Evolutionary conservation across 2,888 invertebrate genomes (phyloP).

Genomic region (Drosophila sordidapex): DNA sequence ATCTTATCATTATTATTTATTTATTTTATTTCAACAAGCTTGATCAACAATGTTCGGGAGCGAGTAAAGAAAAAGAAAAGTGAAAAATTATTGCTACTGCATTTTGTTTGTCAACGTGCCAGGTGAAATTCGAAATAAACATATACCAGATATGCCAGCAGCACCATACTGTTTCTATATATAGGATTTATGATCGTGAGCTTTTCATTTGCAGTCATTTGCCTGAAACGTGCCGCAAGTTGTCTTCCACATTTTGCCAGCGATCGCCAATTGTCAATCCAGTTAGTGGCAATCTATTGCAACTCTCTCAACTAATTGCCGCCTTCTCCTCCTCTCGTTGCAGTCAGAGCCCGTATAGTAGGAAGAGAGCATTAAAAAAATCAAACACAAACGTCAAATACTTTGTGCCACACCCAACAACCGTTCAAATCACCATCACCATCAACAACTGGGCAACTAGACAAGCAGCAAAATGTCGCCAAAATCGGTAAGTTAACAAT

Average conservation of each 20-base stretch:
- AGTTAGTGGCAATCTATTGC: neutral
- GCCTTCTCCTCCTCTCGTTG: neutral
- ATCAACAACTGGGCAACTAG: conserved; percentile 46
- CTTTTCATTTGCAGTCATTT: neutral
- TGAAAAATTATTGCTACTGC: neutral
- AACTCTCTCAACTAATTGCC: neutral
- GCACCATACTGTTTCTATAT: neutral
- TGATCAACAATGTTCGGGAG: neutral
- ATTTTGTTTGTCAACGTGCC: conserved; percentile 11
- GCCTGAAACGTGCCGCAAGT: neutral
- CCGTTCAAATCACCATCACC: conserved; percentile 27
- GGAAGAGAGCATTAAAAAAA: conserved; percentile 5
- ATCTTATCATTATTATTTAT: neutral
- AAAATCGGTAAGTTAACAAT: conserved; percentile 87
- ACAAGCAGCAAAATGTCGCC: conserved; percentile 86
- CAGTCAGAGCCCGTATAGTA: neutral
- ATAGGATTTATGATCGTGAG: neutral
- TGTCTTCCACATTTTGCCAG: neutral
- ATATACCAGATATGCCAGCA: neutral
- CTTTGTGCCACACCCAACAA: conserved; percentile 34
- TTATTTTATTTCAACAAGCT: conserved; percentile 12
- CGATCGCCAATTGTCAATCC: conserved; percentile 1
- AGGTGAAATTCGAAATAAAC: neutral
- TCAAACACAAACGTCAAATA: conserved; percentile 16
- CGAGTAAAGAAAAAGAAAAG: neutral